Percentiles rank a stretch among this genome's conserved stretches.
These are phyloP conservation scores for Macquaria ambigua DNA, from an alignment of 2,113 vertebrate species.

Conservation along the genomic window DNA sequence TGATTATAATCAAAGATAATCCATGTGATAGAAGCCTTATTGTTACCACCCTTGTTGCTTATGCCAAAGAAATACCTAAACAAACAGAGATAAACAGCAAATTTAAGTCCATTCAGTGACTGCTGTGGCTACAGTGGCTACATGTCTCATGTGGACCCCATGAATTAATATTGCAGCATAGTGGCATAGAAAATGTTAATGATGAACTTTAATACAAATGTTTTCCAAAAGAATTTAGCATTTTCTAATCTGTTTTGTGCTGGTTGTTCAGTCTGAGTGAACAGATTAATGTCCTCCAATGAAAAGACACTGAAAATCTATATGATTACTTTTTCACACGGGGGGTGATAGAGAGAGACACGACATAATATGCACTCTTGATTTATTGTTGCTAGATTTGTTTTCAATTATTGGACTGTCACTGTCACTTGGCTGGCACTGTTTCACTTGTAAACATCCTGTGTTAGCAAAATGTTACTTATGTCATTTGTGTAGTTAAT, in stretches of 20 bases:
- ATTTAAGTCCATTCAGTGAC: neutral
- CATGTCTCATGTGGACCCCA: neutral
- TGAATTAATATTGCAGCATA: neutral
- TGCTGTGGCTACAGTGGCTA: neutral
- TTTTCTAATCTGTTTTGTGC: neutral
- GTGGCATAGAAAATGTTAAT: neutral
- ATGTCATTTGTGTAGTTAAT: neutral
- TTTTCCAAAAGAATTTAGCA: neutral
- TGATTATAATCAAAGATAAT: neutral
- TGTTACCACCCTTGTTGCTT: neutral
- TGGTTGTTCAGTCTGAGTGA: neutral
- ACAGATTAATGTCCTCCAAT: neutral
- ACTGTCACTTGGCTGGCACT: neutral
- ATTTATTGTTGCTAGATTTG: neutral
- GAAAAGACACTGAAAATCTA: neutral
- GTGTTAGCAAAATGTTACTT: neutral
- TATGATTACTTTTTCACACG: neutral
- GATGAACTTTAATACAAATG: neutral
- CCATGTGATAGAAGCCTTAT: neutral
- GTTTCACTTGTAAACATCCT: neutral
- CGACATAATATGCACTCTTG: neutral
- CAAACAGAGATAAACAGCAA: neutral
- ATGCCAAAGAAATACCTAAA: neutral
- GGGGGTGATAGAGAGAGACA: no score
- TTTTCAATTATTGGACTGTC: neutral